Conservation (phyloP, 2,797 vertebrate species). For the Bradypodion ventrale region DNA sequence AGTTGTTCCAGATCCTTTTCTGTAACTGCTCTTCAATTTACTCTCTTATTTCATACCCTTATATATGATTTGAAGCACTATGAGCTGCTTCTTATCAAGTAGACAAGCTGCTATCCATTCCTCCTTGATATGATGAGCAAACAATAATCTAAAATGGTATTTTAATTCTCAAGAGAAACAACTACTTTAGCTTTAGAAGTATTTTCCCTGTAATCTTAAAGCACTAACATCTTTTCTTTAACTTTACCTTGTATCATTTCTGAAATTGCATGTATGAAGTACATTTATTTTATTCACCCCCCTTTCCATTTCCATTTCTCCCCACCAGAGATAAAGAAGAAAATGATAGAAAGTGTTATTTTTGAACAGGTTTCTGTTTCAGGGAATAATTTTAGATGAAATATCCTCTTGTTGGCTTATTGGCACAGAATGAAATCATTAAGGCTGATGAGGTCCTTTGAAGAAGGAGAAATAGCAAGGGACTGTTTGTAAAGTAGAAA, state of each 20-base stretch:
- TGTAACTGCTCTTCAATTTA: slow-evolving; percentile 20
- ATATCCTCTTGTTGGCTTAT: neutral
- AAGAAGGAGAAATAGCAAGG: neutral
- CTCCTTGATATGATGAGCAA: slow-evolving; percentile 20
- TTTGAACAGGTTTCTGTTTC: slow-evolving; percentile 22
- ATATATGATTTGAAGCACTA: neutral
- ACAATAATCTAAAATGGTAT: slow-evolving; percentile 11
- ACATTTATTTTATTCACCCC: slow-evolving; percentile 25
- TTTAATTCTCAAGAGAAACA: slow-evolving; percentile 40
- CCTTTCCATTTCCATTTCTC: neutral
- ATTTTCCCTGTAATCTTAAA: slow-evolving; percentile 36
- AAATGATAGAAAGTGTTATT: neutral
- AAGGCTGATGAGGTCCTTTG: slow-evolving; percentile 4
- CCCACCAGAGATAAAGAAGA: neutral
- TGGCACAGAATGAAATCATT: slow-evolving; percentile 34
- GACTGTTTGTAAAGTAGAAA: slow-evolving; percentile 15
- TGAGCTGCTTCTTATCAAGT: neutral
- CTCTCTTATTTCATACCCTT: slow-evolving; percentile 12
- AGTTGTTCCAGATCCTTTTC: slow-evolving; percentile 12
- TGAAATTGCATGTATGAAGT: neutral
- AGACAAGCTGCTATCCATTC: slow-evolving; percentile 11
- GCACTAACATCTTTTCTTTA: slow-evolving; percentile 8
- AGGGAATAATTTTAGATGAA: neutral
- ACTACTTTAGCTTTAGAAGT: slow-evolving; percentile 11
- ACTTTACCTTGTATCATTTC: neutral